phyloP scores from a whole-genome alignment of 2,888 invertebrate species.

The Plagodis pulveraria region DNA sequence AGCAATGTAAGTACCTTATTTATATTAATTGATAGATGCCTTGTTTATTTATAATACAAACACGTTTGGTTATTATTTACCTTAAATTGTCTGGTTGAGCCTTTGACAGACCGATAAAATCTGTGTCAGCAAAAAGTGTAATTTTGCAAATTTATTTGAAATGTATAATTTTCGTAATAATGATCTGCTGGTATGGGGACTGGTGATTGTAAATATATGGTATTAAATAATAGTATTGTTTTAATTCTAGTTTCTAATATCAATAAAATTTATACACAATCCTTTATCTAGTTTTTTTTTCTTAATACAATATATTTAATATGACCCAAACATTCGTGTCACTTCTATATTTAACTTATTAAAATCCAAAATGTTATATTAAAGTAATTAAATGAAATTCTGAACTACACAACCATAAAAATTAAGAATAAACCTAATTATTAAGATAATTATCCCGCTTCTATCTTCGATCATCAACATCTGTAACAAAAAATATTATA shows the following conservation, averaged over 20 bases:
- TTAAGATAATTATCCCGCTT: conserved; percentile 37
- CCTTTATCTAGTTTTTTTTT: conserved; percentile 6
- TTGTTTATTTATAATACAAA: too few species aligned
- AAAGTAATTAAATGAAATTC: conserved; percentile 37
- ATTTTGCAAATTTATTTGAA: conserved; percentile 17
- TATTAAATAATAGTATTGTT: conserved; percentile 37
- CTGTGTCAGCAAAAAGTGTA: background rate
- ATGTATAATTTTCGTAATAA: conserved; percentile 28
- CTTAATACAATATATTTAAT: background rate
- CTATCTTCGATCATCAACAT: conserved; percentile 78
- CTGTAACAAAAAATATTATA: conserved; percentile 56
- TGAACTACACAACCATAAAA: conserved; percentile 40
- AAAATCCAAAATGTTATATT: conserved; percentile 1
- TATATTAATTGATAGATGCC: too few species aligned
- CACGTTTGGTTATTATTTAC: too few species aligned
- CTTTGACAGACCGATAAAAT: too few species aligned
- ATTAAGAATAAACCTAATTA: conserved; percentile 41
- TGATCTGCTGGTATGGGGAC: conserved; percentile 50
- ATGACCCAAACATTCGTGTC: too few species aligned
- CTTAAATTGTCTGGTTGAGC: too few species aligned
- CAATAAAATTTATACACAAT: conserved; percentile 30
- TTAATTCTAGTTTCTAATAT: conserved; percentile 32
- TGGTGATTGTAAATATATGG: conserved; percentile 57
- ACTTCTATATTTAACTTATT: too few species aligned
- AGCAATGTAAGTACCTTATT: too few species aligned